phyloP scores from a whole-genome alignment of 2,888 invertebrate species.

The Cyclophora albipunctata region DNA sequence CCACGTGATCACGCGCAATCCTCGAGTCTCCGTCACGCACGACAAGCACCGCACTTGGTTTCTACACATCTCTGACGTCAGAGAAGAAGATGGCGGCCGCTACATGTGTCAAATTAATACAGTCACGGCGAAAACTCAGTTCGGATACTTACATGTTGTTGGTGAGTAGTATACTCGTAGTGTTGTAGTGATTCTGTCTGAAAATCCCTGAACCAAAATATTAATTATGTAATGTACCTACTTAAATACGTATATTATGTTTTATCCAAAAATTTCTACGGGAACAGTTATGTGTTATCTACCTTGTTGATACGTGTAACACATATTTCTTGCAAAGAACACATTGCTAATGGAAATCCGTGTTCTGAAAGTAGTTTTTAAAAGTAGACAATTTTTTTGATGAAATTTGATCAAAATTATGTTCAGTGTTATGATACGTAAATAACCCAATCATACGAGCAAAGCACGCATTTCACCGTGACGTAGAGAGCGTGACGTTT shows the following conservation, averaged over 20 bases:
- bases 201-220: too few relatives aligned
- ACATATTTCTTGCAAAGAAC: not conserved
- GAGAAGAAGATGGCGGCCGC: constrained; percentile 92
- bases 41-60: constrained; percentile 95
- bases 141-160: constrained; percentile 93
- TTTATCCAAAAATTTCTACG: too few relatives aligned
- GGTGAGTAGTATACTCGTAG: constrained; percentile 77
- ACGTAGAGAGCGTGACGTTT: constrained; percentile 15
- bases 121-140: constrained; percentile 93
- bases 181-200: not conserved
- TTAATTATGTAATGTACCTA: too few relatives aligned
- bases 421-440: too few relatives aligned
- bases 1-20: constrained; percentile 95
- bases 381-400: too few relatives aligned
- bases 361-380: too few relatives aligned
- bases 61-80: constrained; percentile 92
- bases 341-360: not conserved
- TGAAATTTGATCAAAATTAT: too few relatives aligned
- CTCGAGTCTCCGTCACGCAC: constrained; percentile 92
- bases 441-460: constrained; percentile 11
- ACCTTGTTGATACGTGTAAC: too few relatives aligned
- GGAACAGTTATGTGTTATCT: too few relatives aligned
- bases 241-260: too few relatives aligned
- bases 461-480: constrained; percentile 14
- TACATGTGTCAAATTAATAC: constrained; percentile 98